Base-by-base conservation (phyloP, 2,797 vertebrate genomes). In the Accipiter badius region DNA sequence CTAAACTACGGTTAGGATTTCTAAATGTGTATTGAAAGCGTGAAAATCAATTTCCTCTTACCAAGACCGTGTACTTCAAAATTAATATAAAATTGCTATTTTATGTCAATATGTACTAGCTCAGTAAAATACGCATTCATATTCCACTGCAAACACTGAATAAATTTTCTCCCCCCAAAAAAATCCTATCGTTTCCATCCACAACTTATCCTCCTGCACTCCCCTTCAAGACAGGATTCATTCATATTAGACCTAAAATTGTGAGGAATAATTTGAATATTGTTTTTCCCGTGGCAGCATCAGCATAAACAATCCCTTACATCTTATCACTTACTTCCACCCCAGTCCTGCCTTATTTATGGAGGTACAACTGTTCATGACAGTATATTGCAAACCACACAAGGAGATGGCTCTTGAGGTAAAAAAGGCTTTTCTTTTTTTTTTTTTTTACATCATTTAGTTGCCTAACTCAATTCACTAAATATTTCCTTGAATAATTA, bases 21-120 rank as follows among this genome's bases (percentile, higher is more conserved):
- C 65, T 83, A 74, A 70, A 47, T 37, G 5, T 69, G 52, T 65
- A 82, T 40, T 59, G 49, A 89, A 97, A 72, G 47, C 81, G 66
- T 72, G 62, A 67, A 95, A 97, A 76, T 91, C 79, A 91, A 69
- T 70, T 89, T 78, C 29, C 29, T 87, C 94, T 94, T 82, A 79
- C 61, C 77, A 79, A 80, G 57, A 50, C 74, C 21, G 62, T 9
- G 3, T 50, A 87, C 31, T 87, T 42, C 57, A 81, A 94, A 96
- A 87, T 82, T 76, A 87, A 82, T 67, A 94, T 79, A 44, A 67
- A 52, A 55, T 90, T 89, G 24, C 35, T 77, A 25, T 73, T 94
- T 89, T 80, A 94, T 80, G 76, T 72, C 80, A 94, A 67, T 90
- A 81, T 54, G 6, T 74, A 69, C 57, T 93, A 93, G 69, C 15